Evolutionary conservation across 2,113 vertebrate species (phyloP).

Genomic region (Ailurus styani): DNA sequence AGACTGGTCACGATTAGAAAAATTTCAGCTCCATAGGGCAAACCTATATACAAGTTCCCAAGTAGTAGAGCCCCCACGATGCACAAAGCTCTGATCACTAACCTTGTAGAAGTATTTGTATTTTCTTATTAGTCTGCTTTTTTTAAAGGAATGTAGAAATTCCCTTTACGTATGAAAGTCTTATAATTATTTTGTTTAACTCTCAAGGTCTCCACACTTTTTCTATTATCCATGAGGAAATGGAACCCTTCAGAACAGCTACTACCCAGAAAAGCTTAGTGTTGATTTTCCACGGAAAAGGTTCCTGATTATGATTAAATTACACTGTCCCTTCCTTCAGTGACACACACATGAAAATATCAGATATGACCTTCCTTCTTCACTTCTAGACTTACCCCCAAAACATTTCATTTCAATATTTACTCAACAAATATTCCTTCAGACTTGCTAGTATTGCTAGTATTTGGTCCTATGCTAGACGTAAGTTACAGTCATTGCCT

Average conservation of each 20-base stretch:
- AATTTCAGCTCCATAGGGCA: not conserved
- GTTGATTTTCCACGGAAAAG: constrained; percentile 27
- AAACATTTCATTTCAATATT: not conserved
- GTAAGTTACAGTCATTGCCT: not conserved
- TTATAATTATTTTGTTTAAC: not conserved
- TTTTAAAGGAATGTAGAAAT: not conserved
- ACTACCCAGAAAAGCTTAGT: not conserved
- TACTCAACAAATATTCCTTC: not conserved
- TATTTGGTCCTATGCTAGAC: not conserved
- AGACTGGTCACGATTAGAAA: not conserved
- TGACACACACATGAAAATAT: not conserved
- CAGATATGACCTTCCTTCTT: not conserved
- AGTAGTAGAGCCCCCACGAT: not conserved
- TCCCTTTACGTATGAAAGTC: not conserved
- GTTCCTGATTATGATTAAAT: not conserved
- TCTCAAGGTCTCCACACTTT: not conserved
- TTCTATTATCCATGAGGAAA: not conserved
- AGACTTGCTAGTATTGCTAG: not conserved
- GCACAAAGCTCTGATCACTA: not conserved
- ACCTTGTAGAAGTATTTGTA: not conserved
- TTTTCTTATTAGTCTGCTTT: not conserved
- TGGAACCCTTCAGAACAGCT: not conserved
- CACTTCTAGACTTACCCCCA: not conserved
- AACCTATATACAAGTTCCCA: not conserved
- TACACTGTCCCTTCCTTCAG: not conserved